phyloP scores from a whole-genome alignment of 1,140 invertebrate species.

The Ceratoteleas bidentatus region DNA sequence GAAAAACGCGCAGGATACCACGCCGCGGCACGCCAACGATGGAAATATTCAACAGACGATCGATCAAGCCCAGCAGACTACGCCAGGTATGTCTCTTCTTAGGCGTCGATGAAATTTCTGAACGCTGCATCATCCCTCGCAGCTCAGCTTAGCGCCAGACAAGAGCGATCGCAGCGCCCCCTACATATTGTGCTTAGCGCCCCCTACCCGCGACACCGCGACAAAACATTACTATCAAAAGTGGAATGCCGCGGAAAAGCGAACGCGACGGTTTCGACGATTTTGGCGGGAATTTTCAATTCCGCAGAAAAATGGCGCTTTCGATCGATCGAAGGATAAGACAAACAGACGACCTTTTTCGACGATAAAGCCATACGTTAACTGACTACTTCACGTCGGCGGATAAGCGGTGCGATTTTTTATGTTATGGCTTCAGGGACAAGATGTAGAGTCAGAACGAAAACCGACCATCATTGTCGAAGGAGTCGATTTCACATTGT shows the following conservation, averaged over 20 bases:
- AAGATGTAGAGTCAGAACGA: too few relatives aligned
- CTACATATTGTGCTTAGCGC: constrained; percentile 17
- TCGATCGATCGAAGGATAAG: too few relatives aligned
- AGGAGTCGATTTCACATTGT: too few relatives aligned
- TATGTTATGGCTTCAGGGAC: too few relatives aligned
- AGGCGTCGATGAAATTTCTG: constrained; percentile 64
- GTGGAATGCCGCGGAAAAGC: constrained; percentile 30
- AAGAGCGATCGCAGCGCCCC: constrained; percentile 37
- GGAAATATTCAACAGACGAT: constrained; percentile 67
- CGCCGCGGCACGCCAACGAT: constrained; percentile 60
- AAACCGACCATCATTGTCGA: too few relatives aligned
- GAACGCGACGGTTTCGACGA: not conserved
- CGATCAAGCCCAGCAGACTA: constrained; percentile 75
- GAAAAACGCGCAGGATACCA: constrained; percentile 61
- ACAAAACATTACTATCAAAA: constrained; percentile 43
- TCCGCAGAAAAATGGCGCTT: not conserved
- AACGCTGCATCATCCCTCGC: constrained; percentile 49
- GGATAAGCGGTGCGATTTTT: too few relatives aligned
- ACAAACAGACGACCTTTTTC: too few relatives aligned
- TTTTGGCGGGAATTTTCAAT: constrained; percentile 13
- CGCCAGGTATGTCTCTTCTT: constrained; percentile 71
- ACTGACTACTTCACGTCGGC: too few relatives aligned
- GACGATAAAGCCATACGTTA: too few relatives aligned
- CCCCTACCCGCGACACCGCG: constrained; percentile 8
- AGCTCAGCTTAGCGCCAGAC: constrained; percentile 50